Percentiles rank a stretch among this genome's conserved stretches.
Evolutionary conservation across 2,797 vertebrate species (phyloP).

Genomic region (Smutsia gigantea): DNA sequence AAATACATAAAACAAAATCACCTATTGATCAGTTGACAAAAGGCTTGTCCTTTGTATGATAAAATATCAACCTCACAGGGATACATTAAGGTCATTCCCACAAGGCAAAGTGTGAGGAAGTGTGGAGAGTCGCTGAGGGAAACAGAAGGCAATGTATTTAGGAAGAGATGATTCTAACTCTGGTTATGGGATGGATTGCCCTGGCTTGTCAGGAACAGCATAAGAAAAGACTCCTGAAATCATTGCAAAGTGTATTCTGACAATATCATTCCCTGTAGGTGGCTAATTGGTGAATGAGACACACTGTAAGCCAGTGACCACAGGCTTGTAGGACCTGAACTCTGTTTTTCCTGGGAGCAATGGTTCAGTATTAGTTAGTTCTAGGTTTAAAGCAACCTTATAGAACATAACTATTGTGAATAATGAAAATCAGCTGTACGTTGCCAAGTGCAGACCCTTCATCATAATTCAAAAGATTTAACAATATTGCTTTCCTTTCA

Average conservation of each 20-base stretch:
- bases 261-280: too few species aligned
- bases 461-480: conserved; percentile 19
- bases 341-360: neutral
- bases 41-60: neutral
- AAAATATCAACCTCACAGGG: neutral
- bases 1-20: neutral
- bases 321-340: neutral
- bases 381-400: neutral
- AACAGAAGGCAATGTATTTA: neutral
- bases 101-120: neutral
- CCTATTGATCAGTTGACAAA: neutral
- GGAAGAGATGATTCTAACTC: neutral
- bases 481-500: neutral
- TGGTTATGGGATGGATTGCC: neutral
- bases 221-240: neutral
- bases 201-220: neutral
- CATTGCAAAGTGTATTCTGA: neutral
- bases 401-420: neutral
- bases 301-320: neutral
- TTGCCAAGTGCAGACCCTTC: neutral
- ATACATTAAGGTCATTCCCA: neutral
- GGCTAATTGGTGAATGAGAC: neutral
- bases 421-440: neutral
- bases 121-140: neutral
- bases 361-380: neutral